Evolutionary conservation across 1,140 invertebrate species (phyloP).

Genomic region (Goniozus legneri): DNA sequence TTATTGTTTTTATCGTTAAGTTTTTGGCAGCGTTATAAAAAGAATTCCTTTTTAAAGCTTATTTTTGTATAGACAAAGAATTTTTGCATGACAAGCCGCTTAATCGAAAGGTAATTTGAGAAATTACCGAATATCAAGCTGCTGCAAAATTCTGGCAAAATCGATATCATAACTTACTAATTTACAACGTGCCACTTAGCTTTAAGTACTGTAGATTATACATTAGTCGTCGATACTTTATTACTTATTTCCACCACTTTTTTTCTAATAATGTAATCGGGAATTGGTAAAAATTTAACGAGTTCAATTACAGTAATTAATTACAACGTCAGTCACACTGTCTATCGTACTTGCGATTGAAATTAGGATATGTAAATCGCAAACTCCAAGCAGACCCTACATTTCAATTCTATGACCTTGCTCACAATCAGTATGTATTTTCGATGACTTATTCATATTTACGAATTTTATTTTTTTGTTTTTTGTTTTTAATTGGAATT

Average conservation of each 20-base stretch:
- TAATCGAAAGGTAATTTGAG: background rate
- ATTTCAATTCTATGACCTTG: too few relatives aligned
- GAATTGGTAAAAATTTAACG: conserved; percentile 29
- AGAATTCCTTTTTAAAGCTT: too few relatives aligned
- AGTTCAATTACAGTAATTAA: background rate
- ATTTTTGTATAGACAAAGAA: too few relatives aligned
- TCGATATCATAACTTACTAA: conserved; percentile 16
- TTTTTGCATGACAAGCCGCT: background rate
- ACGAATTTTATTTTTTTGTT: too few relatives aligned
- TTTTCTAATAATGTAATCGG: conserved; percentile 13
- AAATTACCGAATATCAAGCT: background rate
- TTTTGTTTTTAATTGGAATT: too few relatives aligned
- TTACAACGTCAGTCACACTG: background rate
- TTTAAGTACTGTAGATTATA: conserved; percentile 17
- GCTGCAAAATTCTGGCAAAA: background rate
- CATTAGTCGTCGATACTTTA: conserved; percentile 13
- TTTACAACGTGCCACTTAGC: conserved; percentile 21
- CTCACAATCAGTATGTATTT: too few relatives aligned
- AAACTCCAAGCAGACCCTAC: background rate
- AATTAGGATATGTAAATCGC: background rate
- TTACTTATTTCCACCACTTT: background rate
- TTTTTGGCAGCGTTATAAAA: too few relatives aligned
- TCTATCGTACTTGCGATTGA: background rate
- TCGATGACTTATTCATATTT: too few relatives aligned
- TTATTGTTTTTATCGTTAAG: too few relatives aligned